Conservation (phyloP, 2,113 vertebrate genomes). For the Suncus etruscus region DNA sequence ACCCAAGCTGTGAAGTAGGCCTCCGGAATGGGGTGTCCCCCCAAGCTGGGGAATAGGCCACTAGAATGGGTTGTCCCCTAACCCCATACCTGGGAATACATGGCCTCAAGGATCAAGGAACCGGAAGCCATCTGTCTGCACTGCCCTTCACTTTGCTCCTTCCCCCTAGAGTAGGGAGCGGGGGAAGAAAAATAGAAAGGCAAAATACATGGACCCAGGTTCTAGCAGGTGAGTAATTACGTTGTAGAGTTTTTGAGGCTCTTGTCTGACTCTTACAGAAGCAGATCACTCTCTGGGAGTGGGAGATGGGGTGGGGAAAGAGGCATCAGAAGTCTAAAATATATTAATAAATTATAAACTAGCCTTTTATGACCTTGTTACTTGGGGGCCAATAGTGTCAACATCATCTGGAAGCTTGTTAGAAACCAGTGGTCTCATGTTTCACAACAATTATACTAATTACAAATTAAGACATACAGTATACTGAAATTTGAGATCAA, state of each 20-base stretch:
- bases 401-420: constrained; percentile 1
- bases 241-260: background rate
- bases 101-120: too few species aligned
- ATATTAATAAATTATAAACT: background rate
- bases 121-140: too few species aligned
- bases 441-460: too few species aligned
- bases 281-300: background rate
- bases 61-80: too few species aligned
- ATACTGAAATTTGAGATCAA: background rate
- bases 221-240: background rate
- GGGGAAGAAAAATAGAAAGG: background rate
- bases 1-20: too few species aligned
- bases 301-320: background rate
- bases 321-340: background rate
- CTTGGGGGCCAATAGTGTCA: background rate
- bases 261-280: constrained; percentile 5
- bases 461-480: background rate
- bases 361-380: background rate
- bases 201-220: background rate
- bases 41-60: too few species aligned
- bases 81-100: too few species aligned
- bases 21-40: too few species aligned
- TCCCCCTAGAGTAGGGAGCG: too few species aligned
- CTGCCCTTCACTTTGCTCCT: too few species aligned
- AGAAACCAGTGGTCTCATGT: background rate